Conservation (phyloP, 2,888 invertebrate species). For the Amiota mariae region DNA sequence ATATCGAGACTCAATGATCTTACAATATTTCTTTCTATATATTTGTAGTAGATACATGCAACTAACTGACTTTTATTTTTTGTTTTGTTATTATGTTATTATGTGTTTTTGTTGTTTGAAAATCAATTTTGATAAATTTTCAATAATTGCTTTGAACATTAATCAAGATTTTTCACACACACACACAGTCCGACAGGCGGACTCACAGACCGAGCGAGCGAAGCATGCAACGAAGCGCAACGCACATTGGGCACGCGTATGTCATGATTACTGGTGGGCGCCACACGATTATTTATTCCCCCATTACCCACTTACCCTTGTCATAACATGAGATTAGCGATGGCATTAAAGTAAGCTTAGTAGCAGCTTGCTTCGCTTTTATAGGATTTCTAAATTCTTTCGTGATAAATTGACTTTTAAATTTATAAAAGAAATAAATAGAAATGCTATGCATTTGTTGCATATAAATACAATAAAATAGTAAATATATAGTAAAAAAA, state of each 20-base stretch:
- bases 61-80: too few species aligned
- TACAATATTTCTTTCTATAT: too few species aligned
- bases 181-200: constrained; percentile 28
- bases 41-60: too few species aligned
- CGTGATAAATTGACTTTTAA: constrained; percentile 29
- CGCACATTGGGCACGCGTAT: background rate
- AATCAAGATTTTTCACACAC: constrained; percentile 55
- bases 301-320: constrained; percentile 38
- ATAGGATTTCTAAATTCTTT: constrained; percentile 15
- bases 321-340: constrained; percentile 54
- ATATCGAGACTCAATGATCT: constrained; percentile 20
- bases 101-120: background rate
- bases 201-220: background rate
- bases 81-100: too few species aligned
- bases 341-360: constrained; percentile 38
- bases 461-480: too few species aligned
- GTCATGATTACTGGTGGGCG: background rate
- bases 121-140: constrained; percentile 37
- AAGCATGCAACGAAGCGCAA: constrained; percentile 32
- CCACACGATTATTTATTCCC: background rate
- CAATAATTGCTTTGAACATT: constrained; percentile 49
- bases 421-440: background rate
- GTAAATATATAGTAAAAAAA: too few species aligned
- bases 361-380: constrained; percentile 8
- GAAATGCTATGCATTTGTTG: too few species aligned